Evolutionary conservation across 2,113 vertebrate species (phyloP), one percentile per base, ranked within the genome.

Genomic region (Poecilia latipinna): DNA sequence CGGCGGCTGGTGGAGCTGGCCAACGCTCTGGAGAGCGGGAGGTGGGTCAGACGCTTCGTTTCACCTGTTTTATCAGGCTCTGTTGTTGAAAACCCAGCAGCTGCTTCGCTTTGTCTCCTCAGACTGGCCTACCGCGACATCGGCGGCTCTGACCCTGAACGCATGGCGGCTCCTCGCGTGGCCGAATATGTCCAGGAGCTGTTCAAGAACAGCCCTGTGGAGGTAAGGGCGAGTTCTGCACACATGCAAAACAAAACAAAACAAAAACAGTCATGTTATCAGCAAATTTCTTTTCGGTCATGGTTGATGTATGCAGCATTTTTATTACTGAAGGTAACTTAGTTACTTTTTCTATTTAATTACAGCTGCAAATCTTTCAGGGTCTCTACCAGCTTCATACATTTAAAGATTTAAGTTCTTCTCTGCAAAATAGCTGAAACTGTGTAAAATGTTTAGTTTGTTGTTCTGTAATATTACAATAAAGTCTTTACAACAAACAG

Each of bases 131-230:
- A 86, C 61, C 94, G 95, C 4, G 95, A 96, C 76, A 95, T 96
- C 4, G 95, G 95, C 0, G 95, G 95, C 61, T 95, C 95, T 1
- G 95, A 96, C 76, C 95, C 95, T 0, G 95, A 96, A 77, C 92
- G 95, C 4, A 96, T 96, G 95, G 95, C 95, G 11, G 92, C 95
- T 12, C 95, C 94, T 12, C 90, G 90, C 3, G 94, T 85, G 69
- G 91, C 92, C 2, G 90, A 95, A 0, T 96, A 96, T 1, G 87
- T 95, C 12, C 82, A 91, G 78, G 74, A 86, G 0, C 75, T 95
- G 77, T 95, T 96, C 69, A 92, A 79, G 66, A 75, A 93, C 89
- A 93, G 88, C 82, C 87, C 75, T 13, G 94, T 96, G 39, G 5
- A 89, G 86, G 95, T 95, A 63, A 28, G 8, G 1, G 26, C 0